phyloP scores from a whole-genome alignment of 1,140 invertebrate genomes.

The Hyles euphorbiae region DNA sequence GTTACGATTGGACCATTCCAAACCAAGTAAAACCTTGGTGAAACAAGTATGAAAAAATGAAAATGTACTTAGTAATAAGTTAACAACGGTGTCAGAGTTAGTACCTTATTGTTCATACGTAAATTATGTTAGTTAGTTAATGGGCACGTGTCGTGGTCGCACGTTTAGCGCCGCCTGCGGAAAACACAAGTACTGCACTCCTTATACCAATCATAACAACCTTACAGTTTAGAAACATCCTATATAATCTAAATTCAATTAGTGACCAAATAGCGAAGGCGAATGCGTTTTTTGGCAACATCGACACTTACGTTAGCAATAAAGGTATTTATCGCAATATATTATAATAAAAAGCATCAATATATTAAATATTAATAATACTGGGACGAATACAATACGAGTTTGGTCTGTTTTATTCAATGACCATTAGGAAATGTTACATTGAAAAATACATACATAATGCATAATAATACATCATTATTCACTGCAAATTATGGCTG shows the following conservation, averaged over 20 bases:
- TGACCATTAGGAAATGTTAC: not conserved
- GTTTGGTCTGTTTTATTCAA: no score
- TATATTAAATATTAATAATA: not conserved
- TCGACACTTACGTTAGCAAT: not conserved
- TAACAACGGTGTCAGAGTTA: constrained; percentile 58
- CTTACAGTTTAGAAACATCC: no score
- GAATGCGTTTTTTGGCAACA: not conserved
- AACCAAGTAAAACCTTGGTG: not conserved
- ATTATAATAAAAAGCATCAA: not conserved
- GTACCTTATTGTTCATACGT: constrained; percentile 62
- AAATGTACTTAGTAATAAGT: constrained; percentile 53
- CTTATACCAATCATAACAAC: not conserved
- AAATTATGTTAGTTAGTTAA: constrained; percentile 63
- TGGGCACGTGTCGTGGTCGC: constrained; percentile 34
- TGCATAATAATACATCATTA: constrained; percentile 9
- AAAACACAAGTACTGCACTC: constrained; percentile 45
- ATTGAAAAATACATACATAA: constrained; percentile 10
- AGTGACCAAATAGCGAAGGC: not conserved
- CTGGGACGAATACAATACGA: no score
- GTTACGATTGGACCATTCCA: not conserved
- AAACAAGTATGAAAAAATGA: not conserved
- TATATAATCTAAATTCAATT: not conserved
- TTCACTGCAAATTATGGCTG: constrained; percentile 54
- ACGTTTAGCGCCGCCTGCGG: constrained; percentile 66
- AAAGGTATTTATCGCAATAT: not conserved